These are phyloP conservation scores for Phalloptychus januarius DNA, from an alignment of 2,797 vertebrate species.

Conservation along the genomic window DNA sequence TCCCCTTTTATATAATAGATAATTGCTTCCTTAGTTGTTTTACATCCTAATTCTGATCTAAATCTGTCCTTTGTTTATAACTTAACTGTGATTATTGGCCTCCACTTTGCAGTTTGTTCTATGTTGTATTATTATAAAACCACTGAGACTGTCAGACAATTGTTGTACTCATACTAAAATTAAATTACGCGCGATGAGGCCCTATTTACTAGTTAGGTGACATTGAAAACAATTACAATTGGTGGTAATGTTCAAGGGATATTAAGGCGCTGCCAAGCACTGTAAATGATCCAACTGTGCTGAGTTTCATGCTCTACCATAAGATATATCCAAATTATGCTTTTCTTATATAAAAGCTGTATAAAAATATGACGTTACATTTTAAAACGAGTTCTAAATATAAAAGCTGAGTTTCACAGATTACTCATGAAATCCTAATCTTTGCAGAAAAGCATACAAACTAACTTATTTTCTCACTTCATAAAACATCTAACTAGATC, in stretches of 20 bases:
- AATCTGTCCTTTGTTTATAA: neutral
- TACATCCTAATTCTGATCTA: neutral
- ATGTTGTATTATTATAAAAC: neutral
- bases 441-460: neutral
- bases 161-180: neutral
- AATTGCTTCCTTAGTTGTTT: neutral
- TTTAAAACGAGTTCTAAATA: too few relatives aligned
- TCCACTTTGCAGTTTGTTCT: neutral
- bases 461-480: neutral
- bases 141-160: neutral
- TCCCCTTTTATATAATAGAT: neutral
- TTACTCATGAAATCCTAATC: neutral
- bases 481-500: neutral
- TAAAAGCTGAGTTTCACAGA: neutral
- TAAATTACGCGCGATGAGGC: neutral
- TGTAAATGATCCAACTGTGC: neutral
- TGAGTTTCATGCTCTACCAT: neutral
- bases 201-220: neutral
- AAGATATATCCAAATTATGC: neutral
- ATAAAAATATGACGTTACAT: neutral
- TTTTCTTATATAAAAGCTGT: neutral
- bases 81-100: neutral
- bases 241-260: neutral
- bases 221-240: neutral
- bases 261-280: neutral